Evolutionary conservation across 2,888 invertebrate species (phyloP).

Genomic region (Microchrysa polita): DNA sequence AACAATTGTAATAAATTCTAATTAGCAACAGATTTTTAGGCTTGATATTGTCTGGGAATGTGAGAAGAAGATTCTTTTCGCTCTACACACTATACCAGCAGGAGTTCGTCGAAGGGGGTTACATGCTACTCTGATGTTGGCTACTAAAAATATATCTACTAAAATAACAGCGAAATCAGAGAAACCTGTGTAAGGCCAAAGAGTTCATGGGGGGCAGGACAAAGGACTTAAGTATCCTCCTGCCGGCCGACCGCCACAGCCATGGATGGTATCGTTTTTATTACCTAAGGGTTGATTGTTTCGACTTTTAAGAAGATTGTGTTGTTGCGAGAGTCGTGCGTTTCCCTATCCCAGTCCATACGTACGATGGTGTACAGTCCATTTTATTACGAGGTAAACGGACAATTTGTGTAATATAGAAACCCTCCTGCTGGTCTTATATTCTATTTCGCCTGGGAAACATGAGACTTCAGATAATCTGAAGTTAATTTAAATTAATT

Average conservation of each 20-base stretch:
- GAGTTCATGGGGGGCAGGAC: neutral
- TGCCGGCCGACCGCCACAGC: neutral
- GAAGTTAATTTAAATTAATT: constrained; percentile 33
- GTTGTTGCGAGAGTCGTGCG: neutral
- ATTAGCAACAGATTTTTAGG: constrained; percentile 44
- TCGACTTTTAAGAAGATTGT: neutral
- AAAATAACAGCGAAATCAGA: neutral
- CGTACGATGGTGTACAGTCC: neutral
- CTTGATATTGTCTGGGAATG: neutral
- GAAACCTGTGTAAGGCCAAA: neutral
- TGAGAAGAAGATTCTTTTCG: neutral
- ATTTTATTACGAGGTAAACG: neutral
- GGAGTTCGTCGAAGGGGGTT: neutral
- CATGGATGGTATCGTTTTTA: constrained; percentile 7
- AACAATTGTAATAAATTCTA: constrained; percentile 46
- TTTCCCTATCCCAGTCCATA: neutral
- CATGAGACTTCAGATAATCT: constrained; percentile 8
- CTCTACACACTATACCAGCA: neutral
- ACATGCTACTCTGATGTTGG: neutral
- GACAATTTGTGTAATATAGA: constrained; percentile 16
- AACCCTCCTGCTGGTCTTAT: neutral
- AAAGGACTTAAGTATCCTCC: too few species aligned
- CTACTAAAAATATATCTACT: too few species aligned
- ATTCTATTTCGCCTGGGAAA: constrained; percentile 1
- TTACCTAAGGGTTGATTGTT: constrained; percentile 32